Evolutionary conservation across 2,797 vertebrate genomes (phyloP), one percentile per base, ranked within the genome.

Genomic region (Coranthus polyacanthus): DNA sequence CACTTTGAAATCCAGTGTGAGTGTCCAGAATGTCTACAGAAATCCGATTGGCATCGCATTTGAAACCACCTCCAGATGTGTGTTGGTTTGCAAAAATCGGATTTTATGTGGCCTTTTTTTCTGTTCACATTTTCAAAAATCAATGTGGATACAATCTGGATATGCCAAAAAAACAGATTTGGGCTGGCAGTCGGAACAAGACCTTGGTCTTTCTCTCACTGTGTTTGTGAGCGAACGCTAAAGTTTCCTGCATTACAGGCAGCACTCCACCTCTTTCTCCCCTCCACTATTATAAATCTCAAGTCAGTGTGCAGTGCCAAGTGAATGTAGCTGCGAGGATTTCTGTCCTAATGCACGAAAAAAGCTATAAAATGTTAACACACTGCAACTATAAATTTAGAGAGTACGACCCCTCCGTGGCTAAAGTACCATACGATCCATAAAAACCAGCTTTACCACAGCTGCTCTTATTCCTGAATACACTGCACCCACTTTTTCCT

Each of bases 291-390:
- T 29, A 47, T 56, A 75, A 75, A 72, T 69, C 71, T 66, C 36
- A 22, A 11, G 59, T 53, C 55, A 0, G 56, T 1, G 39, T 44
- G 21, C 26, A 0, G 22, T 24, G 57, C 77, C 70, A 61, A 72
- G 44, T 46, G 1, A 38, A 13, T 17, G 26, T 53, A 32, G 58
- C 62, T 22, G 45, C 1, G 12, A 70, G 37, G 55, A 26, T 45
- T 72, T 15, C 54, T 16, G 18, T 71, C 26, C 62, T 79, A 51
- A 58, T 51, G 65, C 50, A 50, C 1, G n/a, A 60, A 45, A 49
- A 46, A 67, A 72, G 72, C 69, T 79, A 62, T 72, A 69, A 81
- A 70, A 77, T 34, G 68, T 71, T 54, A 72, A 74, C 56, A 61
- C 60, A 2, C 59, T 17, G 58, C 68, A n/a, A 6, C 42, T 10